A percentile compares a stretch with the other conserved stretches of the same genome.
These are phyloP conservation scores for Holothuria leucospilota DNA, from an alignment of 53 echinoderm and acorn worm species.

Conservation along the genomic window DNA sequence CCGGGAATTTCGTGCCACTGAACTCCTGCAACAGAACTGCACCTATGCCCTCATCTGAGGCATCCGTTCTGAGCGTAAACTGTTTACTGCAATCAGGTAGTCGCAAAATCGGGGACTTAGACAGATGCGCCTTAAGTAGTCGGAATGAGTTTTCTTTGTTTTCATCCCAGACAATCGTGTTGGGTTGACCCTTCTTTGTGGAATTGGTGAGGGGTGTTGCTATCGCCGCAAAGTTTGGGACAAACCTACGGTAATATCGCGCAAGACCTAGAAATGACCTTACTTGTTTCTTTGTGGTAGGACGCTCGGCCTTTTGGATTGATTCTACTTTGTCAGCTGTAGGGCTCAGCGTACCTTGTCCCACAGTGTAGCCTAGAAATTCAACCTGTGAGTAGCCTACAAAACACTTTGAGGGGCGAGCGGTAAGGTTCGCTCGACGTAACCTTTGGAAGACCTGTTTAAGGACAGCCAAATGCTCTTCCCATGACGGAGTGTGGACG, in stretches of 20 bases:
- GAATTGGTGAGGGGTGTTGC: slow-evolving; percentile 4
- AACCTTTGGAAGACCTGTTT: slow-evolving; percentile 50
- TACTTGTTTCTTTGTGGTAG: slow-evolving; percentile 37
- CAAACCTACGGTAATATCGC: slow-evolving; percentile 12
- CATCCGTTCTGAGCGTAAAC: neutral
- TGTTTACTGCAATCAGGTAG: slow-evolving; percentile 33
- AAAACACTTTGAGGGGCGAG: slow-evolving; percentile 35
- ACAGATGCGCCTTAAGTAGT: slow-evolving; percentile 34
- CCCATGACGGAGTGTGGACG: slow-evolving; percentile 56
- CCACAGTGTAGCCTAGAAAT: slow-evolving; percentile 51
- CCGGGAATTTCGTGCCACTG: slow-evolving; percentile 39
- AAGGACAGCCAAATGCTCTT: slow-evolving; percentile 46
- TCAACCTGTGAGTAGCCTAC: slow-evolving; percentile 48
- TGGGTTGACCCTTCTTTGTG: slow-evolving; percentile 39
- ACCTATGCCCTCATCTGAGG: slow-evolving; percentile 53
- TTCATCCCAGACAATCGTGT: slow-evolving; percentile 42
- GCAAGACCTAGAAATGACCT: slow-evolving; percentile 8
- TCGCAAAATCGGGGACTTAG: slow-evolving; percentile 26
- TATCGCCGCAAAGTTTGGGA: slow-evolving; percentile 30
- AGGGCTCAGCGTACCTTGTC: slow-evolving; percentile 44
- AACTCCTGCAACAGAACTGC: slow-evolving; percentile 52
- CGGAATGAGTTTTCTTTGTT: slow-evolving; percentile 29
- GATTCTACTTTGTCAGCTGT: slow-evolving; percentile 40
- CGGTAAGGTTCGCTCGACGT: slow-evolving; percentile 41
- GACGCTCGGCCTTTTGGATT: neutral